A percentile compares a stretch with the other conserved stretches of the same genome.
These are phyloP conservation scores for Trissolcus brochymenae DNA, from an alignment of 2,888 invertebrate genomes.

Conservation along the genomic window DNA sequence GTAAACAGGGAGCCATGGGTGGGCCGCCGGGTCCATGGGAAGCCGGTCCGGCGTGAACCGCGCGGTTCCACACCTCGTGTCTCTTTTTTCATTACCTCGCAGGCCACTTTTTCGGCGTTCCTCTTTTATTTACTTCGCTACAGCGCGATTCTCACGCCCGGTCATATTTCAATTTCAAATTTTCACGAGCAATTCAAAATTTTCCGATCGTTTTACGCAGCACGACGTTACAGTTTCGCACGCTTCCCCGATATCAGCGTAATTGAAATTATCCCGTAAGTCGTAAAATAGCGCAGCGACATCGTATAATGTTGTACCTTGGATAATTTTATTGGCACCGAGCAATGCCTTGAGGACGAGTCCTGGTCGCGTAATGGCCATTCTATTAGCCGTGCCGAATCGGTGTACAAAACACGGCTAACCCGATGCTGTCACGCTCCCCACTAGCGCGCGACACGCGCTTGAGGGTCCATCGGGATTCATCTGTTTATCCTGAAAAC, in stretches of 20 bases:
- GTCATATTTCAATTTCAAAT: conserved; percentile 43
- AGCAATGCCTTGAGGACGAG: conserved; percentile 56
- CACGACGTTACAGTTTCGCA: conserved; percentile 62
- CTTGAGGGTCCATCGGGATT: conserved; percentile 48
- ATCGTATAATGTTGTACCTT: conserved; percentile 71
- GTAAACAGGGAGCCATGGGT: conserved; percentile 71
- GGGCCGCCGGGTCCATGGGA: conserved; percentile 73
- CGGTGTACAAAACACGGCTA: conserved; percentile 71
- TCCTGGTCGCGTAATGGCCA: conserved; percentile 64
- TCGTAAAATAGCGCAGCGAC: conserved; percentile 36
- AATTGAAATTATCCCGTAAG: conserved; percentile 70
- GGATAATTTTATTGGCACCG: conserved; percentile 74
- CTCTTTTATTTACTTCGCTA: conserved; percentile 23
- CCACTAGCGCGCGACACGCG: conserved; percentile 41
- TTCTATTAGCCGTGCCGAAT: conserved; percentile 74
- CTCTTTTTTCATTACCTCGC: conserved; percentile 16
- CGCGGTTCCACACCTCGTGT: conserved; percentile 57
- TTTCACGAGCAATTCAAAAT: conserved; percentile 8
- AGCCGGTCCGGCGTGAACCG: conserved; percentile 63
- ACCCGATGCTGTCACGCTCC: conserved; percentile 62
- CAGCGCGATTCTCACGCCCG: conserved; percentile 50
- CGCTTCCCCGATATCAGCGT: conserved; percentile 69
- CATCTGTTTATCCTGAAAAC: conserved; percentile 51
- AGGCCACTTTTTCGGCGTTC: conserved; percentile 12
- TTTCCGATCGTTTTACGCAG: neutral